phyloP scores from a whole-genome alignment of 2,113 vertebrate genomes.

The Burhinus oedicnemus region DNA sequence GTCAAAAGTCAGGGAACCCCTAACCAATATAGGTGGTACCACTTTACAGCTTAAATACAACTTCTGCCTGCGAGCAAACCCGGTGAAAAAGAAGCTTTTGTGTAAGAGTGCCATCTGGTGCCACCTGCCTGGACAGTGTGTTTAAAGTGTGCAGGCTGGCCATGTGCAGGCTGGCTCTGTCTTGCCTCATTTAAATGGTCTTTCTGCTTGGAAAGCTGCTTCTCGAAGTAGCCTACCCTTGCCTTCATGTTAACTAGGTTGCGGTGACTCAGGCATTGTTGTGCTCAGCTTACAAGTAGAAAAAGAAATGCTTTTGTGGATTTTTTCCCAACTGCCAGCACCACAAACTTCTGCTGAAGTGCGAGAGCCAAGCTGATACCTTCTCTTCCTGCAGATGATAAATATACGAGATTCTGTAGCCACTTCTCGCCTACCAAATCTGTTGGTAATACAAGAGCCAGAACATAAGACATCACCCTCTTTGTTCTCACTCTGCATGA shows the following conservation, averaged over 20 bases:
- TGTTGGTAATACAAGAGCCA: background rate
- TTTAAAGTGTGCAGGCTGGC: background rate
- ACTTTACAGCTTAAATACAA: background rate
- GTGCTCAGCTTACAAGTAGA: background rate
- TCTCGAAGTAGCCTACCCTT: background rate
- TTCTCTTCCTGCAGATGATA: background rate
- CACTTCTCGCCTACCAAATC: background rate
- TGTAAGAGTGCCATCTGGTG: slow-evolving; percentile 63
- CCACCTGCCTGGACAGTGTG: slow-evolving; percentile 36
- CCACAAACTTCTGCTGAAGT: background rate
- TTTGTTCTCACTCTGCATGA: slow-evolving; percentile 16
- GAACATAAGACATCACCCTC: background rate
- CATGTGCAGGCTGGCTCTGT: background rate
- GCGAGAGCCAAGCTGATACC: background rate
- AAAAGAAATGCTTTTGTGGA: background rate
- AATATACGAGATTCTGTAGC: background rate
- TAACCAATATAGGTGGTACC: background rate
- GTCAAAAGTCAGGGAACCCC: background rate
- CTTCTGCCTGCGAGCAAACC: background rate
- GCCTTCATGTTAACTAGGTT: background rate
- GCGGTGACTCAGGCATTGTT: background rate
- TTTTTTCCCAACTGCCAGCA: background rate
- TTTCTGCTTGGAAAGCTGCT: background rate
- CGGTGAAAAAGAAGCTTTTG: slow-evolving; percentile 29
- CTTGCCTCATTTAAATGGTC: background rate